Base-by-base conservation (phyloP, 2,888 invertebrate species). In the Nomada fucata region DNA sequence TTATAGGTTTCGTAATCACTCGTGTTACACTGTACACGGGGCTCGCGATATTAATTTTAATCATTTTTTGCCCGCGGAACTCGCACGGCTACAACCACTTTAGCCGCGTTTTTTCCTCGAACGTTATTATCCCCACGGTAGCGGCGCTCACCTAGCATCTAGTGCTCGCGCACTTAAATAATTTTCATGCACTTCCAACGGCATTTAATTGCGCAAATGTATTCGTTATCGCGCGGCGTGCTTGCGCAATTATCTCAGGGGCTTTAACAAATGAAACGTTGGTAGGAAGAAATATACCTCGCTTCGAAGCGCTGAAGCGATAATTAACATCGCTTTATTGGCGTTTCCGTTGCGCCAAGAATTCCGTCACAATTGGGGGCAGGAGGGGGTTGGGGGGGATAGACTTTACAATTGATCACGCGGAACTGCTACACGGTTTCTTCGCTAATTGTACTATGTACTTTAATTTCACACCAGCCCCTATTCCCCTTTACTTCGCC, bases 1-100 rank as follows among this genome's bases (percentile, higher is more conserved):
- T 83, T 83, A 86, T 73, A 79, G 73, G 72, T 83, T 86, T 83
- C 79, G 83, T 83, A 83, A 81, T 79, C 79, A 78, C 67, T 53
- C 71, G 64, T 59, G 79, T 70, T 63, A 70, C 69, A 61, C 76
- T 44, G 73, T 59, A 74, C 61, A 74, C 77, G 64, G 68, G 53
- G 23, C 52, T 74, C 69, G 78, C 71, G 79, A 71, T 82, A 84
- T 88, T 84, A 88, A 88, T 88, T 88, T 87, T 86, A 84, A 88
- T 88, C 71, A 84, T 84, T 74, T 76, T 75, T 84, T 75, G 77
- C n/a, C 23, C 72, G 29, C 47, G 76, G 71, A 74, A 79, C 79
- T 71, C 63, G 76, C 72, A 79, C 52, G 73, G 67, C 68, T 77
- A 71, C 67, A 75, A 83, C 77, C 81, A 77, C 79, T 86, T 77